Evolutionary conservation across 2,113 vertebrate genomes (phyloP), one percentile per base, ranked within the genome.

Genomic region (Rousettus leschenaultii): DNA sequence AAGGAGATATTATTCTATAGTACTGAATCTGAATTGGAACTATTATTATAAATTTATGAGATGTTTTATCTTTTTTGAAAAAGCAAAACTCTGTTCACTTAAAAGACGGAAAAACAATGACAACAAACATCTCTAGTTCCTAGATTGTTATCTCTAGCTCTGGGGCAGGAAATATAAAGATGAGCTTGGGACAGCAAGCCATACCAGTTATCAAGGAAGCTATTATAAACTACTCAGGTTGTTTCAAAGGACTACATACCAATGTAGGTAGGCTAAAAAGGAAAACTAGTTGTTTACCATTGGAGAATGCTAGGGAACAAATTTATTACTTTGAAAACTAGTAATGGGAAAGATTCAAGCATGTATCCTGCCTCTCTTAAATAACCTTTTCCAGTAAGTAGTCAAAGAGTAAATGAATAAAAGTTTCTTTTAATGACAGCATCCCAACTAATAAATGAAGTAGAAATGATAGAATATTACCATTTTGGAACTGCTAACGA

Each of bases 301-400:
- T 13, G 33, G 13, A 68, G 28, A 57, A 80, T 85, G 33, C 55
- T 55, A 40, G 9, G 13, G 16, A 65, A 83, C 33, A 45, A 6
- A 73, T 59, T 92, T 28, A 66, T 74, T 86, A 30, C 89, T 89
- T 75, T 89, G 79, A 86, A 95, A 89, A 80, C 30, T 33, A 51
- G 12, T 57, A 59, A 74, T 57, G 4, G 38, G 38, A 80, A 78
- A 75, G 26, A 38, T 19, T 30, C 21, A 55, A 78, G 7, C 21
- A 68, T 74, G 40, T 78, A n/a, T 73, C 55, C 65, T 92, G 9
- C 11, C 12, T 79, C 79, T 68, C 19, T 57, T 66, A 74, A 79
- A n/a, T 65, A 65, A 92, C 45, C 2, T 43, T 66, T 70, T 45
- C 51, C 43, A 71, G 10, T 73, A 30, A 8, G 26, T 66, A 78